A percentile compares a stretch with the other conserved stretches of the same genome.
phyloP scores from a whole-genome alignment of 2,888 invertebrate species.

The Agrilus cyanescens region DNA sequence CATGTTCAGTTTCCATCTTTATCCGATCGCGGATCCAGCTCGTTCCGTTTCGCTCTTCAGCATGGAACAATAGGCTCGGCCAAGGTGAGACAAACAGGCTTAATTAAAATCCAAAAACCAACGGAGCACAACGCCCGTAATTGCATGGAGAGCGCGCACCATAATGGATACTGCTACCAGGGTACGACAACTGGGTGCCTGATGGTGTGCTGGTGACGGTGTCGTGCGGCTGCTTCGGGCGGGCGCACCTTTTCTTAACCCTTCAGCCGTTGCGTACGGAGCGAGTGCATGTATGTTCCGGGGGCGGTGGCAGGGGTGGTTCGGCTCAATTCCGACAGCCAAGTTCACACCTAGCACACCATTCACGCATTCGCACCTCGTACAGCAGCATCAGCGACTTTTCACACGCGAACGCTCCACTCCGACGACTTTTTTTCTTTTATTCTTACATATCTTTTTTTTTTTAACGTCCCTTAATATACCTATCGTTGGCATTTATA shows the following conservation, averaged over 20 bases:
- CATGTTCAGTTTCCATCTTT: too few relatives aligned
- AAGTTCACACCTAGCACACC: conserved; percentile 17
- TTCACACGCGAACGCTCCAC: conserved; percentile 9
- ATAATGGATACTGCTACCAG: conserved; percentile 10
- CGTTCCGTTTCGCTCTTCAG: too few relatives aligned
- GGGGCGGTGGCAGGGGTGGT: conserved; percentile 16
- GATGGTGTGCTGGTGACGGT: too few relatives aligned
- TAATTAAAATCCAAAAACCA: conserved; percentile 12
- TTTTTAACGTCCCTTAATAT: too few relatives aligned
- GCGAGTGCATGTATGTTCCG: conserved; percentile 10
- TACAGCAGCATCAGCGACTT: too few relatives aligned
- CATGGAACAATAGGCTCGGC: too few relatives aligned
- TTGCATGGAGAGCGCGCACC: conserved; percentile 12
- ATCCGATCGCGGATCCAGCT: too few relatives aligned
- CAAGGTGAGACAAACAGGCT: conserved; percentile 8
- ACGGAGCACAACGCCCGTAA: conserved; percentile 12
- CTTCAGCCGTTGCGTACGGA: conserved; percentile 13
- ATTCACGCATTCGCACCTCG: conserved; percentile 16
- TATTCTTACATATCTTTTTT: too few relatives aligned
- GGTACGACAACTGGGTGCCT: too few relatives aligned
- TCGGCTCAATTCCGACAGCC: conserved; percentile 7
- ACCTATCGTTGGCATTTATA: too few relatives aligned
- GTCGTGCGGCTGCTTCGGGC: too few relatives aligned
- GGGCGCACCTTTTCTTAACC: conserved; percentile 17
- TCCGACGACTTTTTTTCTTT: too few relatives aligned